Percentiles rank a stretch among this genome's conserved stretches.
These are phyloP conservation scores for Kryphioiulus occultus DNA, from an alignment of 2,888 invertebrate species.

Conservation along the genomic window DNA sequence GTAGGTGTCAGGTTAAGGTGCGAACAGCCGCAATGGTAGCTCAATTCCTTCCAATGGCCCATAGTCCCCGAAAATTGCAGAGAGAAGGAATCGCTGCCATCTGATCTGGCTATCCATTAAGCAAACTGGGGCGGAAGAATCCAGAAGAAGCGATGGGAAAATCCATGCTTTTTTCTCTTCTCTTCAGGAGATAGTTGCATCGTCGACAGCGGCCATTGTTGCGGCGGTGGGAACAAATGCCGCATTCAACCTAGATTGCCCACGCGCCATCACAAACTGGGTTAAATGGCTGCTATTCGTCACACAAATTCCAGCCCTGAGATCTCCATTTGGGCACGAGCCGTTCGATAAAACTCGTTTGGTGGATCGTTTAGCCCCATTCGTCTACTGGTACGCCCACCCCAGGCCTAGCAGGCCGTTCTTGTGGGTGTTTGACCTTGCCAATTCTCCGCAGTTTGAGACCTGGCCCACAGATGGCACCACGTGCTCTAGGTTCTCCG, in stretches of 20 bases:
- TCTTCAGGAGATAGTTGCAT: neutral
- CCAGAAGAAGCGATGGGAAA: neutral
- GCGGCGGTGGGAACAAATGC: neutral
- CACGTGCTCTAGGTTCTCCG: neutral
- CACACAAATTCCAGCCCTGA: neutral
- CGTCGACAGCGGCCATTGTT: neutral
- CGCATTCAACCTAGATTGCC: neutral
- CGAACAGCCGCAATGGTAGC: neutral
- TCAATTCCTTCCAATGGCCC: neutral
- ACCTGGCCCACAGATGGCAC: neutral
- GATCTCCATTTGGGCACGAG: neutral
- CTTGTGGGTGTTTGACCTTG: neutral
- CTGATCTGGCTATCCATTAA: neutral
- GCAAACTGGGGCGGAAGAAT: neutral
- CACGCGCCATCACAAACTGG: neutral
- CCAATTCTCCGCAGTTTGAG: neutral
- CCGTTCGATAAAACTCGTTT: neutral
- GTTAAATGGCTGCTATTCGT: neutral
- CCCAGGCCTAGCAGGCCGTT: neutral
- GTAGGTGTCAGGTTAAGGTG: no score
- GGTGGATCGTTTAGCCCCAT: neutral
- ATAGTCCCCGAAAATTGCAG: neutral
- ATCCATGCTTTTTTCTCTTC: neutral
- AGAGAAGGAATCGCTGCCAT: neutral
- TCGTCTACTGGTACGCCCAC: neutral